phyloP scores from a whole-genome alignment of 2,797 vertebrate species.

The Urocyon cinereoargenteus region DNA sequence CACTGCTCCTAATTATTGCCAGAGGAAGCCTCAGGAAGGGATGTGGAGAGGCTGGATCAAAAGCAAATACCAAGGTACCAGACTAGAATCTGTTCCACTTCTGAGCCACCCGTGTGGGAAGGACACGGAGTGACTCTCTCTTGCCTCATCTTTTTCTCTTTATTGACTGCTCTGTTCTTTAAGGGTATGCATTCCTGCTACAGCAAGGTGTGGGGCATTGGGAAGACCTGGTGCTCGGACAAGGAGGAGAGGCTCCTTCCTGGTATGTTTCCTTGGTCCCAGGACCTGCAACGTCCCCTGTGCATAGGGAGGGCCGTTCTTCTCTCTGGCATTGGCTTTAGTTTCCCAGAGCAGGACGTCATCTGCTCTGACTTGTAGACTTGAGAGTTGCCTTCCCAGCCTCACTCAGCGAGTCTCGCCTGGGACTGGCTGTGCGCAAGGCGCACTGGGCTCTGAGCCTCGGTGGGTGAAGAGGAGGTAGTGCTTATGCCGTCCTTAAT shows the following conservation, averaged over 20 bases:
- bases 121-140: not conserved
- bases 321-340: not conserved
- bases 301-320: not conserved
- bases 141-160: not conserved
- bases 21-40: not conserved
- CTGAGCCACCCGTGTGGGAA: not conserved
- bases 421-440: not conserved
- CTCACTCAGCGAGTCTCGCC: not conserved
- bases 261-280: not conserved
- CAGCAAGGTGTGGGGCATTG: not conserved
- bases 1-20: not conserved
- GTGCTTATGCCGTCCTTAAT: slow-evolving; percentile 40
- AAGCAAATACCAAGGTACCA: not conserved
- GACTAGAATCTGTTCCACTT: not conserved
- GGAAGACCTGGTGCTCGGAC: not conserved
- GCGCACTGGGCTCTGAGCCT: not conserved
- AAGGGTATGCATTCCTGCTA: not conserved
- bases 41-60: not conserved
- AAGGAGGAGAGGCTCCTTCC: not conserved
- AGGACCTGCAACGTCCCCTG: not conserved
- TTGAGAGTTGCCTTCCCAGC: not conserved
- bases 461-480: not conserved
- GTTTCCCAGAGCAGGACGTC: not conserved
- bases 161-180: not conserved
- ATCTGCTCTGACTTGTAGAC: not conserved